A percentile compares a stretch with the other conserved stretches of the same genome.
Conservation (phyloP, 2,888 invertebrate species). For the Torymus tubicola region DNA sequence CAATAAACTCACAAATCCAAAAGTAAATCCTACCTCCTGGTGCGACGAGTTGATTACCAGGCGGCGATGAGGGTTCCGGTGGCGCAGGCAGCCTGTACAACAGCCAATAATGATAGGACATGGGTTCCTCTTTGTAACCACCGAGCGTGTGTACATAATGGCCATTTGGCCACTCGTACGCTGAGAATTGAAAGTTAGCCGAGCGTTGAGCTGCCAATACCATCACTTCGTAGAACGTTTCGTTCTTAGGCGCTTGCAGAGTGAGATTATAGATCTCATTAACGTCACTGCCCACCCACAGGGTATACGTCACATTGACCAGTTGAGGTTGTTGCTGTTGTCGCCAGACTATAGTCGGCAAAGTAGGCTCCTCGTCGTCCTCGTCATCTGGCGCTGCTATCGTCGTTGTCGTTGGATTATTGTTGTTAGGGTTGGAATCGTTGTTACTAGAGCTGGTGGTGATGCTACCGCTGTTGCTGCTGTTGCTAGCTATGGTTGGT, state of each 20-base stretch:
- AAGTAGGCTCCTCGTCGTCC: no score
- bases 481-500: conserved; percentile 20
- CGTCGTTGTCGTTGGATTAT: no score
- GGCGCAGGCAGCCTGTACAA: conserved; percentile 88
- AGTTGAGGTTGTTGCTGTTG: conserved; percentile 60
- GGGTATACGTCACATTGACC: conserved; percentile 87
- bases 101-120: conserved; percentile 93
- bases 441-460: neutral
- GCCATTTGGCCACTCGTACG: conserved; percentile 94
- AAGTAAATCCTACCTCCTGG: conserved; percentile 85
- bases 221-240: conserved; percentile 86
- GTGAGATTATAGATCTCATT: conserved; percentile 88
- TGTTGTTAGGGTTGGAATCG: neutral
- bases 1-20: neutral
- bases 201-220: conserved; percentile 90
- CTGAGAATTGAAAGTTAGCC: conserved; percentile 84
- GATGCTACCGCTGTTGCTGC: conserved; percentile 10
- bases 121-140: conserved; percentile 87
- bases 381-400: no score
- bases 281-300: conserved; percentile 92
- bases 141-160: conserved; percentile 93
- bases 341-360: no score
- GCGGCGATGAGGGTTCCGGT: conserved; percentile 88
- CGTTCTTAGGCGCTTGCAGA: conserved; percentile 85
- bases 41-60: conserved; percentile 91